Evolutionary conservation across 23 tunicate genomes (phyloP).

Genomic region (Trididemnum miniatum): DNA sequence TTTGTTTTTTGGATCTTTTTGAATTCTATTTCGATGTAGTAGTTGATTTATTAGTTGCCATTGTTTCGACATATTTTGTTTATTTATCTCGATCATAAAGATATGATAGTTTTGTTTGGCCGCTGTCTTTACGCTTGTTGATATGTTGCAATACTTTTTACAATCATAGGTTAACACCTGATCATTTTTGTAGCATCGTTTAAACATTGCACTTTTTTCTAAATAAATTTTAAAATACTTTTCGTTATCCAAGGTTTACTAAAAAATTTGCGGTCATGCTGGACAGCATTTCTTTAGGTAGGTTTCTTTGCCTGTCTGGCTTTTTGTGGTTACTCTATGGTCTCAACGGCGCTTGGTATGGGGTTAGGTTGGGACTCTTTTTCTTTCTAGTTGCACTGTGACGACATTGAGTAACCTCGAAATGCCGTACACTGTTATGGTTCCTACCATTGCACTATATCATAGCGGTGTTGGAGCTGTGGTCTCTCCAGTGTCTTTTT

Average conservation of each 20-base stretch:
- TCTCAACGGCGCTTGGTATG: no score
- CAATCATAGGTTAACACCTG: background rate
- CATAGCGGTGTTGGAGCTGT: no score
- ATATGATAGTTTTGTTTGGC: background rate
- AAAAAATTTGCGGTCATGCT: no score
- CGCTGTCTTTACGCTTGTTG: background rate
- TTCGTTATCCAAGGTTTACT: background rate
- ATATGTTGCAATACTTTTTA: background rate
- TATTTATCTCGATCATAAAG: background rate
- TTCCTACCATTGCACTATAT: no score
- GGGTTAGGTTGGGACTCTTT: no score
- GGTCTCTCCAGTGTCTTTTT: no score
- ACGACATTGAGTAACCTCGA: no score
- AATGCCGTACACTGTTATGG: no score
- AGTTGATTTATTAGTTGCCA: background rate
- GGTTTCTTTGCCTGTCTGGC: no score
- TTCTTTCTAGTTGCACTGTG: no score
- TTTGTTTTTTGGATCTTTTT: background rate
- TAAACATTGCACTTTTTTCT: background rate
- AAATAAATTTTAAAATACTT: background rate
- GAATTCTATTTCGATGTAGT: background rate
- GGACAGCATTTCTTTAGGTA: no score
- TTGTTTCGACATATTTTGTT: background rate
- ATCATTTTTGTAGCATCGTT: background rate
- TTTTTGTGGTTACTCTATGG: no score